Percentiles rank a stretch among this genome's conserved stretches.
Conservation (phyloP, 1,140 invertebrate genomes). For the Heliconius congener region DNA sequence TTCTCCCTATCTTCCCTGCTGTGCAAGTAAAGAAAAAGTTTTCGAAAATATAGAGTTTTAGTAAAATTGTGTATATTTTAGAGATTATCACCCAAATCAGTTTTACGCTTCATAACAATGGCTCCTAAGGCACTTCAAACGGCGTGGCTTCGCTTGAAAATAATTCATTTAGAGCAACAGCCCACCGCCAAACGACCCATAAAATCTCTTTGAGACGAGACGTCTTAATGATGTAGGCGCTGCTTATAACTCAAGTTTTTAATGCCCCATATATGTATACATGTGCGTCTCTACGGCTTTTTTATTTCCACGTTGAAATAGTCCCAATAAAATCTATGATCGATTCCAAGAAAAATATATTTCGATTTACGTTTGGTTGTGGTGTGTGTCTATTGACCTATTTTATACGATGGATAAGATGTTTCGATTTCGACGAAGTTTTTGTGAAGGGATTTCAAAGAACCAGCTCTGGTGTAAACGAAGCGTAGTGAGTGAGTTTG, state of each 20-base stretch:
- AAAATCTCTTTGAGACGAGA: conserved; percentile 64
- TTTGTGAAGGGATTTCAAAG: not conserved
- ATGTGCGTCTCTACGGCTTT: not conserved
- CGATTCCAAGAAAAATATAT: conserved; percentile 16
- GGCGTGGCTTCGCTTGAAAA: conserved; percentile 51
- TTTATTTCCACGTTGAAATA: conserved; percentile 10
- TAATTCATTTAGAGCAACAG: conserved; percentile 59
- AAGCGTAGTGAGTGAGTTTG: not conserved
- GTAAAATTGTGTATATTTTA: not conserved
- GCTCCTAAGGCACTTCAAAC: conserved; percentile 49
- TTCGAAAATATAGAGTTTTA: not conserved
- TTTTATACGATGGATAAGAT: not conserved
- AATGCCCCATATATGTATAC: conserved; percentile 24
- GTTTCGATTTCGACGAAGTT: not conserved
- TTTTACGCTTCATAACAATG: conserved; percentile 27
- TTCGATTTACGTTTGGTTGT: conserved; percentile 6
- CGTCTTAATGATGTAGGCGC: conserved; percentile 56
- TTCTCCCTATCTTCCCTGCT: too few species aligned
- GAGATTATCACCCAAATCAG: conserved; percentile 10
- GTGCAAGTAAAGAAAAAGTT: not conserved
- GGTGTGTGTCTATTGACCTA: conserved; percentile 4
- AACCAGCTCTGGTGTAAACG: not conserved
- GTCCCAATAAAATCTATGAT: conserved; percentile 23
- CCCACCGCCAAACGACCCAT: conserved; percentile 63
- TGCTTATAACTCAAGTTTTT: conserved; percentile 46